Base-by-base conservation (phyloP, 2,888 invertebrate species). In the Lampropteryx suffumata region DNA sequence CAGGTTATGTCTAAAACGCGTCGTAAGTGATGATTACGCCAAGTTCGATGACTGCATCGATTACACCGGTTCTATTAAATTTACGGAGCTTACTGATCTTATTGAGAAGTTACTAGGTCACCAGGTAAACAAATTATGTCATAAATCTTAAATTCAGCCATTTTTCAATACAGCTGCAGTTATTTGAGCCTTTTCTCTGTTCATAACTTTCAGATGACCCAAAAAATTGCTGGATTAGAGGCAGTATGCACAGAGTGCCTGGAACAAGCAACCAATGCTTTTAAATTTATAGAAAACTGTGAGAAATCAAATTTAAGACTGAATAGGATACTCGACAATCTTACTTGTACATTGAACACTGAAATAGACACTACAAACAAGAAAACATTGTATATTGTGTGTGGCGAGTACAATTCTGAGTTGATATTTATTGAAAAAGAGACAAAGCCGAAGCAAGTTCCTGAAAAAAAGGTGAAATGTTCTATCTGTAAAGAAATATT, bases 1-100 rank as follows among this genome's bases (percentile, higher is more conserved):
- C 62, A 85, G 88, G 81, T 82, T 89, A 82, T 89, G 89, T 62
- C 60, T 87, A 35, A 72, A 73, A 45, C 57, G 54, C 44, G 76
- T 85, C 29, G 57, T 69, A 37, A 70, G 66, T 11, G 55, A 75
- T 21, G 61, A 69, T 11, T 86, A 77, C 34, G 78, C 84, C n/a
- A 71, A 71, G 30, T 79, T 87, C 43, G 61, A 75, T 7, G 85
- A 88, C 59, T 62, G 65, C 28, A 73, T 86, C 3, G 43, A 53
- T 3, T 55, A 44, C 43, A 69, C 71, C 1, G 47, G 74, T 27
- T 69, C 77, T 54, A 43, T 62, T 11, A 46, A 60, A 6, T 57
- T 50, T 37, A 57, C 51, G 27, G 44, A 40, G 27, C 71, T 75
- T 41, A 57, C 67, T 13, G 69, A 73, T 44, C 28, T 84, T 26